Base-by-base conservation (phyloP, 2,113 vertebrate species). In the Thunnus thynnus region DNA sequence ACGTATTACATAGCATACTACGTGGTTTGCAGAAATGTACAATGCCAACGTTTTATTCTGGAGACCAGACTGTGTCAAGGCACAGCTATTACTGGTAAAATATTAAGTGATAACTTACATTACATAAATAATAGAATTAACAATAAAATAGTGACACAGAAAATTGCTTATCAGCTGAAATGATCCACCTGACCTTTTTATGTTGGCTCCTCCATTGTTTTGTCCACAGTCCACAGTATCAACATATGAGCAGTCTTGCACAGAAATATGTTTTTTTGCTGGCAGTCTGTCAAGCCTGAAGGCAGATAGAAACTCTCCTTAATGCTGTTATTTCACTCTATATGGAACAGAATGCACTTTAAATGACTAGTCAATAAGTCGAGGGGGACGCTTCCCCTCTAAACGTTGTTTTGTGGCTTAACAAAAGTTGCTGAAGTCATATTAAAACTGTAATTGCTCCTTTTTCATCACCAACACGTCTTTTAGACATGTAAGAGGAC, bases 361-460 rank as follows among this genome's bases (percentile, higher is more conserved):
- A 14, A 69, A 69, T 68, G 47, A 54, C 20, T 18, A 50, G 22
- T 63, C 1, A 0, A 68, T 41, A n/a, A 61, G 30, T 66, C 4
- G 2, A 13, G 44, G 18, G 16, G 30, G 61, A 41, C 12, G 32
- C 41, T 30, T 27, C 17, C 27, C 30, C 17, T 41, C 3, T 36
- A 36, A 41, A 41, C 9, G 36, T 6, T 41, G 0, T 30, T 62
- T 13, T 52, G 17, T 54, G 3, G 0, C 41, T 55, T 13, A 75
- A 69, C 48, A 69, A 56, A 55, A 69, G 56, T 18, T 10, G 8
- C 25, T 36, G 7, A 41, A 48, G 52, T 71, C 41, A 63, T 41
- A 51, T 58, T 48, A 55, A 44, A 78, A 66, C 30, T 66, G 22
- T 11, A 51, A 61, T 52, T 72, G 10, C n/a, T 58, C 20, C 14